Evolutionary conservation across 2,888 invertebrate genomes (phyloP), one percentile per base, ranked within the genome.

Genomic region (Troglohyphantes excavatus): DNA sequence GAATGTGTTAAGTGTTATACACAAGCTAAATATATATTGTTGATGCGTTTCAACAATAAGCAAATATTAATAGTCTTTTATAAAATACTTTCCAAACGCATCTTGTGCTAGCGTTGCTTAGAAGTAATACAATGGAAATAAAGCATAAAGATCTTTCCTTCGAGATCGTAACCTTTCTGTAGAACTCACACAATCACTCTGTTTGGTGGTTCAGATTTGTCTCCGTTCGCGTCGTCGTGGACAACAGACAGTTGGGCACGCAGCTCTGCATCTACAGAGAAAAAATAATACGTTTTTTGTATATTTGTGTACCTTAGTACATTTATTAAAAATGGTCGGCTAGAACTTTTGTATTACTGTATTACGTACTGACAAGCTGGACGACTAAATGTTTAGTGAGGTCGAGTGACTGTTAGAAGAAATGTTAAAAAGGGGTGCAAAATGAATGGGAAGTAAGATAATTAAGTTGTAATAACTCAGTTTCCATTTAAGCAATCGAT

Each of bases 161-260:
- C 43, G n/a, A 72, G 29, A 46, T 43, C 27, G 17, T 43, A 46
- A 65, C 6, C 43, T n/a, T 82, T 43, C 26, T 21, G 33, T 9
- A 23, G 1, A 46, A n/a, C n/a, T 90, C 78, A 90, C 5, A 90
- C 83, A n/a, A 78, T 65, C 9, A 84, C 79, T 72, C 78, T 7
- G 19, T 29, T 61, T 13, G 89, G 61, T n/a, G 83, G 53, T 9
- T 89, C 84, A 6, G 73, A 53, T 53, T 72, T 59, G 59, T 83
- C 83, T 0, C 79, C 72, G 23, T 79, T 73, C 19, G 72, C 11
- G 17, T 72, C 79, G 39, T 90, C 90, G 17, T 73, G 90, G 17
- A 81, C 85, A 17, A 90, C 90, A n/a, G 90, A 90, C 9, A 90
- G 39, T 29, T 90, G 90, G 27, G 90, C 90, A 21, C 90, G 78